Evolutionary conservation across 2,797 vertebrate species (phyloP), one percentile per base, ranked within the genome.

Genomic region (Acanthurus leucopareius): DNA sequence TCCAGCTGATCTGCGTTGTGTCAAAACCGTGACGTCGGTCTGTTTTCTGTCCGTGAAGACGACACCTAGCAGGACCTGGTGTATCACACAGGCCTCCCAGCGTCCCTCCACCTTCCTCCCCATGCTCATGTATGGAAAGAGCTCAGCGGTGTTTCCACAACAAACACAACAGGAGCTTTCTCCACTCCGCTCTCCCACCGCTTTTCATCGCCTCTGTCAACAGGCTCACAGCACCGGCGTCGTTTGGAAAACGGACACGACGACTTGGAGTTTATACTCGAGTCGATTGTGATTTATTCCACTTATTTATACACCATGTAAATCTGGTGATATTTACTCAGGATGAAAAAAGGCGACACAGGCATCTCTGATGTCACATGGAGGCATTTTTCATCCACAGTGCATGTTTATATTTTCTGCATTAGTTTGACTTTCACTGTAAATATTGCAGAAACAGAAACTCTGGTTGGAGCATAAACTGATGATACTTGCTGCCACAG

Each of bases 111-210:
- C 59, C 40, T 17, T 38, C 14, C 45, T 60, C n/a, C 61, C 7
- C 47, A 40, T 63, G 69, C 74, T 83, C 84, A 65, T 73, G 86
- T 73, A 82, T 73, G 87, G 81, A 67, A 82, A 80, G 82, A 82
- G 73, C 74, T 81, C 69, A 20, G 59, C 20, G 0, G 69, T 87
- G 89, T 92, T 91, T 90, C 84, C 86, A 91, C 85, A 91, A 90
- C 89, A 92, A 91, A 91, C 87, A 92, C 59, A 5, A 48, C 58
- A 14, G 73, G 22, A 86, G 59, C 73, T 64, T 64, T 53, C 61
- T 77, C 68, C 38, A 69, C 80, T 76, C 62, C 10, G 49, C 69
- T 44, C 75, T 79, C 85, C 67, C 83, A 66, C 69, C 67, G 17
- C 83, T 57, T 56, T 14, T 72, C 85, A 57, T 59, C 79, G 17